phyloP scores from a whole-genome alignment of 2,113 vertebrate genomes.

The Serinus canaria region DNA sequence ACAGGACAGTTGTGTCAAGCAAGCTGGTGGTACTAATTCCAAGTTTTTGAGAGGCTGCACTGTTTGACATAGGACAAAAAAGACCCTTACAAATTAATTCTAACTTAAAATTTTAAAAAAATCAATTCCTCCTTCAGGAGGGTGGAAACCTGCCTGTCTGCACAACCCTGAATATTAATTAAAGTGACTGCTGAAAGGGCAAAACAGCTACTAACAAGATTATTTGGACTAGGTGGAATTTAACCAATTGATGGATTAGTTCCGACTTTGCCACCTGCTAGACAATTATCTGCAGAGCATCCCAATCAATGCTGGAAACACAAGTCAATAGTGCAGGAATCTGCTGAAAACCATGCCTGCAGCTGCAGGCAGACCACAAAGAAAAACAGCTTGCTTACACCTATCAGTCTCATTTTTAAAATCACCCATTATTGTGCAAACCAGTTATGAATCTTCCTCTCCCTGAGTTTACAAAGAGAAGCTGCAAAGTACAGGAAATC shows the following conservation, averaged over 20 bases:
- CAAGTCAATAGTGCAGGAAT: background rate
- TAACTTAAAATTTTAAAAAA: background rate
- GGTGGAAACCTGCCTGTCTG: background rate
- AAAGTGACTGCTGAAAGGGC: conserved; percentile 57
- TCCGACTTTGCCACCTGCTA: conserved; percentile 53
- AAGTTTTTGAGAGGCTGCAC: background rate
- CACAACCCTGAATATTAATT: conserved; percentile 38
- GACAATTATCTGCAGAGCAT: conserved; percentile 58
- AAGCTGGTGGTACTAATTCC: background rate
- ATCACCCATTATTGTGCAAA: background rate
- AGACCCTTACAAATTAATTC: background rate
- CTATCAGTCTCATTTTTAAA: background rate
- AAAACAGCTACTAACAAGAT: conserved; percentile 56
- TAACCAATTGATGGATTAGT: conserved; percentile 62
- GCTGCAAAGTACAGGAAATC: background rate
- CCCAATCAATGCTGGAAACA: background rate
- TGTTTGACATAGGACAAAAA: background rate
- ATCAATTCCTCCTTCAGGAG: background rate
- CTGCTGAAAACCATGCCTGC: background rate
- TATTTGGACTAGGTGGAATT: conserved; percentile 52
- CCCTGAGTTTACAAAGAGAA: background rate
- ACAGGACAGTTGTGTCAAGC: background rate
- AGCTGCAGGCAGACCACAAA: background rate
- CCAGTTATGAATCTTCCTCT: background rate
- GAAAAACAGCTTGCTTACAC: background rate